phyloP scores from a whole-genome alignment of 2,113 vertebrate genomes.

The Carettochelys insculpta region DNA sequence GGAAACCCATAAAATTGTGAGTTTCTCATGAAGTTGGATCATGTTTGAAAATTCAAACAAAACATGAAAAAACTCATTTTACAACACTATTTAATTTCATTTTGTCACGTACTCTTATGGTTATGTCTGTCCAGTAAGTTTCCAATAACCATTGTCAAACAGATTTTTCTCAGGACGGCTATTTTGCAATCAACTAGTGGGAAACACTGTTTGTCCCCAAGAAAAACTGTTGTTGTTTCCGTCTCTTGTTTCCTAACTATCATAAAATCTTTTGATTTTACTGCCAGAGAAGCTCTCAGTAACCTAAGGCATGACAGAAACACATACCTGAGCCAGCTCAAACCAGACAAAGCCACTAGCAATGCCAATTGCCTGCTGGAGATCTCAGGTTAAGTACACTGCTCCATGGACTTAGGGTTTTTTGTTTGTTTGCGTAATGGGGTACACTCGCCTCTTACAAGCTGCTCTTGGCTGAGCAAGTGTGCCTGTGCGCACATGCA shows the following conservation, averaged over 20 bases:
- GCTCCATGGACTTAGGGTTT: accelerated
- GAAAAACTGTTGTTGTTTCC: not conserved
- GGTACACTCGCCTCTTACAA: too few species aligned
- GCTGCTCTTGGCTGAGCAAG: too few species aligned
- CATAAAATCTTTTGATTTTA: constrained; percentile 17
- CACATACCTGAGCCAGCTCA: not conserved
- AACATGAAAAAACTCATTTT: constrained; percentile 39
- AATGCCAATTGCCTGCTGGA: not conserved
- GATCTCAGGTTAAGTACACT: not conserved
- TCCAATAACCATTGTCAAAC: constrained; percentile 20
- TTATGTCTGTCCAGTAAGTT: constrained; percentile 27
- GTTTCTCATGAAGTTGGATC: constrained; percentile 44
- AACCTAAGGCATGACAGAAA: not conserved
- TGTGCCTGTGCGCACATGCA: too few species aligned
- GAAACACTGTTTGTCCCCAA: not conserved
- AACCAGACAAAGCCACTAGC: not conserved
- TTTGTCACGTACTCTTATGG: constrained; percentile 19
- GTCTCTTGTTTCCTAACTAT: constrained; percentile 16
- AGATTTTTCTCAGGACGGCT: constrained; percentile 31
- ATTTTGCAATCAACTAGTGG: constrained; percentile 43
- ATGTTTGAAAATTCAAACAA: constrained; percentile 26
- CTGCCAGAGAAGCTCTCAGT: constrained; percentile 15
- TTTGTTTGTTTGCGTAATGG: not conserved
- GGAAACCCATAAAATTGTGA: constrained; percentile 42
- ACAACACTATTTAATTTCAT: constrained; percentile 38